These are phyloP conservation scores for Sacculina carcini DNA, from an alignment of 2,888 invertebrate genomes.

Conservation along the genomic window DNA sequence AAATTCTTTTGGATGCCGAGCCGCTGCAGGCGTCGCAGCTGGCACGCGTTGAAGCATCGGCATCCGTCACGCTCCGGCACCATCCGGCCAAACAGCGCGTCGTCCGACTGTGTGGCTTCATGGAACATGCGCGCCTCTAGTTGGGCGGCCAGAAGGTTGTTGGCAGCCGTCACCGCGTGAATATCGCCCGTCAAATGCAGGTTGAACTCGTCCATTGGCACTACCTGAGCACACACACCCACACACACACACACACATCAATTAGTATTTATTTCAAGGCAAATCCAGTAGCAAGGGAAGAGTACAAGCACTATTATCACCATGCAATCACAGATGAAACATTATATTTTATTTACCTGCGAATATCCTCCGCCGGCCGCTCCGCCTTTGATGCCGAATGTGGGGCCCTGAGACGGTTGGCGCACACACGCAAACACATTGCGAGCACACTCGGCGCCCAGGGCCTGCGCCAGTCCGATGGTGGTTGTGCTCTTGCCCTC, in stretches of 20 bases:
- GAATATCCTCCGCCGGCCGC: conserved; percentile 97
- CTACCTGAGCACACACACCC: too few relatives aligned
- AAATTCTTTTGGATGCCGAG: conserved; percentile 63
- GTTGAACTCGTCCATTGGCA: conserved; percentile 99
- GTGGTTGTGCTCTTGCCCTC: conserved; percentile 95
- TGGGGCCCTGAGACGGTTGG: conserved; percentile 96
- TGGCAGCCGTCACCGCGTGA: conserved; percentile 92
- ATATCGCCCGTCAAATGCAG: conserved; percentile 93
- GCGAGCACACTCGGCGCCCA: conserved; percentile 50
- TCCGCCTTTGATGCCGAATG: conserved; percentile 94
- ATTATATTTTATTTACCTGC: too few relatives aligned
- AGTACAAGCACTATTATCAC: not conserved
- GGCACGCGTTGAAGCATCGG: conserved; percentile 53
- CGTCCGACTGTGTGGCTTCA: conserved; percentile 70
- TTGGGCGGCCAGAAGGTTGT: conserved; percentile 91
- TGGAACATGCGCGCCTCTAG: conserved; percentile 91
- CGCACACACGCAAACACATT: conserved; percentile 83
- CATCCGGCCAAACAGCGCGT: conserved; percentile 55
- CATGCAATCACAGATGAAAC: not conserved
- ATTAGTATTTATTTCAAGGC: not conserved
- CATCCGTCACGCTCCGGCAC: conserved; percentile 58
- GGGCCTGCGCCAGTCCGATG: conserved; percentile 72
- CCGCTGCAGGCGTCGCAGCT: conserved; percentile 26
- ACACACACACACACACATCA: too few relatives aligned
- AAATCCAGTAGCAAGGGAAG: not conserved